Evolutionary conservation across 2,113 vertebrate species (phyloP), one percentile per base, ranked within the genome.

Genomic region (Gallinago undulata): DNA sequence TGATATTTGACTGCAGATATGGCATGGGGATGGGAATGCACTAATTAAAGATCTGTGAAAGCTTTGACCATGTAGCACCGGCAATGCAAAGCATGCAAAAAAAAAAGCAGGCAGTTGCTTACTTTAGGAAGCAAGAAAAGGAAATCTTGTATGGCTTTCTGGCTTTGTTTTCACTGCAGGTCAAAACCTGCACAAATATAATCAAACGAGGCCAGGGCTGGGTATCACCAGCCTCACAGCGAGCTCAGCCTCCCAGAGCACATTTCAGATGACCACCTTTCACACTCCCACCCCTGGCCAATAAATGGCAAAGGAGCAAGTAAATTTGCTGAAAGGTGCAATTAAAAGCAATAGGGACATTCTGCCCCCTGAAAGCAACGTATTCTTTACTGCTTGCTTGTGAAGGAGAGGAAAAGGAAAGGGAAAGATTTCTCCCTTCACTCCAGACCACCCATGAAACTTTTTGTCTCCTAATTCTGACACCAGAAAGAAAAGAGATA

Each of bases 391-490:
- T 89, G 60, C 62, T 96, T 80, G 77, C 78, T 87, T 84, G 85
- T 28, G 81, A 62, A 88, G 66, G 59, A 85, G 10, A 48, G 47
- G 47, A 93, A 86, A 75, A 94, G 62, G 79, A 70, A 83, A 87
- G 86, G 85, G 63, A 97, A 88, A 89, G 84, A 89, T 77, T 92
- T 77, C 63, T 81, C 56, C 24, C 37, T 28, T 76, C 59, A 11
- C 83, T 41, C 51, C 48, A 82, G 98, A 97, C 98, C 98, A 98
- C 98, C 98, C 98, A 97, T 64, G 98, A 96, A 96, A 95, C 82
- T 81, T 93, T 97, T 97, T 97, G 94, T 97, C 86, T 93, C 93
- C 91, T 96, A 95, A 96, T 96, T 96, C 95, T 96, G 87, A 93
- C 73, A 86, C 67, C 87, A 93, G 60, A 76, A 90, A 97, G 97